Base-by-base conservation (phyloP, 2,113 vertebrate genomes). In the Myrmecobius fasciatus region DNA sequence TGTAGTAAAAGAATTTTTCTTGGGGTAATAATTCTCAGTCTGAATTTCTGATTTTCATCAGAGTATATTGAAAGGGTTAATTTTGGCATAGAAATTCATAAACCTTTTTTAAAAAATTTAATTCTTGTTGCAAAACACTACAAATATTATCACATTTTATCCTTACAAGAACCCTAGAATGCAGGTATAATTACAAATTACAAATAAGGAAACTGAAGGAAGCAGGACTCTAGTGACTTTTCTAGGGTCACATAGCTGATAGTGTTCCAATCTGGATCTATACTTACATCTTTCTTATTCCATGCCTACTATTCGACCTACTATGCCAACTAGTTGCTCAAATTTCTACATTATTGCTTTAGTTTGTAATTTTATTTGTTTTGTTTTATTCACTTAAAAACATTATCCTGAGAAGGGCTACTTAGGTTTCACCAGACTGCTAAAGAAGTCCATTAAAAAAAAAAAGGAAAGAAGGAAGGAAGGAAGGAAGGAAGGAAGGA, bases 1-100 rank as follows among this genome's bases (percentile, higher is more conserved):
- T 2, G 0, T 53, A 53, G 93, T 96, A 95, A 92, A 92, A 97
- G 93, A 95, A 92, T 92, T 22, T 83, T 24, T 24, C 24, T 53
- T 0, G 31, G 6, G 1, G 20, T 1, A 20, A 24, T n/a, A 43
- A 1, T n/a, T n/a, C n/a, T n/a, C n/a, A 83, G 20, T 43, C 17
- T 83, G 67, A 20, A 83, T 83, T 43, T 83, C n/a, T 24, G 67
- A 83, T 43, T 83, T 83, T 83, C 67, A 83, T 83, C 1, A 43
- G 67, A 83, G 20, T 24, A 24, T 43, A 24, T 43, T 43, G 7
- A n/a, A 43, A 83, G 20, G n/a, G 20, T 83, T 43, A 83, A 43
- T 20, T 20, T 83, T 83, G 67, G 20, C n/a, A 83, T 83, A 20
- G 6, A 6, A 43, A n/a, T 75, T 20, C 36, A 83, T 24, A 7